phyloP scores from a whole-genome alignment of 2,113 vertebrate genomes.

The Pseudorhombus dupliciocellatus region DNA sequence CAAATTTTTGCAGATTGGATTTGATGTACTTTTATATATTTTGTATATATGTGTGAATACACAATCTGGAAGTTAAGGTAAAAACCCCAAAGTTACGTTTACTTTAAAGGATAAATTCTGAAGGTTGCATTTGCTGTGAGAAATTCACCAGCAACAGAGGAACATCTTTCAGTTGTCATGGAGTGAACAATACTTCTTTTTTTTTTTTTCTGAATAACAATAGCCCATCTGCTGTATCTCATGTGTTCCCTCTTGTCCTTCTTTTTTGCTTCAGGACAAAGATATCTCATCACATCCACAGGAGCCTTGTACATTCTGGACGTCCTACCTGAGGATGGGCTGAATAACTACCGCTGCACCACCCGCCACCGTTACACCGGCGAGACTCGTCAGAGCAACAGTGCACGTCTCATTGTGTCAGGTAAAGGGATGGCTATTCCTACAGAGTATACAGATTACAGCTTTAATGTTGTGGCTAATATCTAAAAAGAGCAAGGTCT shows the following conservation, averaged over 20 bases:
- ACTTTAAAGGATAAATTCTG: no score
- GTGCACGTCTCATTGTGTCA: constrained; percentile 96
- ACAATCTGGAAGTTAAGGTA: no score
- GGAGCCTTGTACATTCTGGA: constrained; percentile 99
- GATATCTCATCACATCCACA: constrained; percentile 98
- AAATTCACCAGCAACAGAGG: no score
- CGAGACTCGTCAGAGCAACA: constrained; percentile 98
- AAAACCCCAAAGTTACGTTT: no score
- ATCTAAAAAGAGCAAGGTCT: no score
- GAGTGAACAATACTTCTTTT: constrained; percentile 5
- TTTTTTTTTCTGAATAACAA: constrained; percentile 26
- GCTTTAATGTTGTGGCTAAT: no score
- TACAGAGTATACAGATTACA: no score
- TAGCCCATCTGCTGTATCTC: background rate
- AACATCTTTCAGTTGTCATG: background rate
- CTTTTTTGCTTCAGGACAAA: constrained; percentile 87
- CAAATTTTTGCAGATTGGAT: constrained; percentile 23
- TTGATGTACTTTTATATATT: background rate
- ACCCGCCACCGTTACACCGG: constrained; percentile 97
- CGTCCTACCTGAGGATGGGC: constrained; percentile 97
- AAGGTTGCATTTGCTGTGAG: no score
- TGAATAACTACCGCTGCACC: constrained; percentile 98
- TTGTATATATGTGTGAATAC: no score
- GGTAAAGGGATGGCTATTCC: constrained; percentile 73
- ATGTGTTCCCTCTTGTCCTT: background rate